Base-by-base conservation (phyloP, 2,888 invertebrate species). In the Scaeva pyrastri region DNA sequence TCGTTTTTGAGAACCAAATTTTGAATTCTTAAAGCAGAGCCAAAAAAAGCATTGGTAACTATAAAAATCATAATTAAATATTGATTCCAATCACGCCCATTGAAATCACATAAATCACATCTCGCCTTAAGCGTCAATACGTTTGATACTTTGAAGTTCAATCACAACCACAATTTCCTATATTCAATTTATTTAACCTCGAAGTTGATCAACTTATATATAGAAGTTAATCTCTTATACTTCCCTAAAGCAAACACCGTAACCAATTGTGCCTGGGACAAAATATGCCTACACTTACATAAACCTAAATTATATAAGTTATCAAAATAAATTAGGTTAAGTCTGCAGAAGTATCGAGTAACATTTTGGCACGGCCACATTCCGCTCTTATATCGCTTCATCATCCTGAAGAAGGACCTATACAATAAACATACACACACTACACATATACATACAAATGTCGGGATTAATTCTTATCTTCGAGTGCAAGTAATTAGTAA, bases 401-500 rank as follows among this genome's bases (percentile, higher is more conserved):
- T 48, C 14, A 6, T 43, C 4, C 4, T 4, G 26, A 8, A 23
- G 31, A 31, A n/a, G 31, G 31, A 1, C 31, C 31, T 31, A 31
- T 31, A 31, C 0, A 31, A 31, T 4, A 8, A 7, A 31, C 31
- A 5, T 31, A 31, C 6, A 8, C 3, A 7, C 31, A 1, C 31
- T 4, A 0, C 31, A 31, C 31, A 31, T 8, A 5, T 31, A 31
- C 31, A 31, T 31, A 7, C 31, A 31, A n/a, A n/a, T n/a, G 31
- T 52, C 50, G n/a, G 14, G 60, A 60, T 60, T 39, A 21, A 39
- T 39, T 19, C 21, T 60, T 19, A 79, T 66, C 19, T 43, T 66
- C 45, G 52, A 66, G 75, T 79, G 71, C 56, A 84, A 84, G 56
- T 80, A 85, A 80, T 85, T 80, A 80, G 84, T 80, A 85, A 80